Evolutionary conservation across 1,140 invertebrate genomes (phyloP).

Genomic region (Drosophila mauritiana): DNA sequence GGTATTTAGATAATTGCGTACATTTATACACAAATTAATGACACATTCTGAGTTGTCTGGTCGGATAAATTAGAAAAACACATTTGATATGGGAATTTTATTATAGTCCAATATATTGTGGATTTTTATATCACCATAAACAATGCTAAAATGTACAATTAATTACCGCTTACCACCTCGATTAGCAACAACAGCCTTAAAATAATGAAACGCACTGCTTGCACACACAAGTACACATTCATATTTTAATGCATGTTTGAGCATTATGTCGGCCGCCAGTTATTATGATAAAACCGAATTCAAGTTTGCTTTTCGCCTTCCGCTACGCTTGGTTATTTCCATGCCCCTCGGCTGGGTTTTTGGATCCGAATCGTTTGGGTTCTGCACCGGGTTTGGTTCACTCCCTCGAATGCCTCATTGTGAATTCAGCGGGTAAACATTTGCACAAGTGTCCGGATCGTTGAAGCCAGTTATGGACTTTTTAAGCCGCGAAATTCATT

Average conservation of each 20-base stretch:
- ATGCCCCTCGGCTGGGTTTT: slow-evolving; percentile 34
- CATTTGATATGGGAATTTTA: neutral
- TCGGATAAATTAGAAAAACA: neutral
- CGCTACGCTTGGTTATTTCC: slow-evolving; percentile 58
- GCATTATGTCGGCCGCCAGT: slow-evolving; percentile 46
- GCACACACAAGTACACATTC: slow-evolving; percentile 16
- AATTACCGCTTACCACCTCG: neutral
- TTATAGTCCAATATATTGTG: neutral
- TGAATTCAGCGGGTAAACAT: slow-evolving; percentile 81
- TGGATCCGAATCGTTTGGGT: slow-evolving; percentile 17
- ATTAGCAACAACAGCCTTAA: neutral
- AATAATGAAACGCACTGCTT: slow-evolving; percentile 2
- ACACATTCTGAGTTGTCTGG: too few relatives aligned
- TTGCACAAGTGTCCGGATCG: slow-evolving; percentile 71
- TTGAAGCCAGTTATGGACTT: slow-evolving; percentile 30
- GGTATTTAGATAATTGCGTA: neutral
- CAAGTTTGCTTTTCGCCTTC: slow-evolving; percentile 67
- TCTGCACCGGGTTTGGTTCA: slow-evolving; percentile 21
- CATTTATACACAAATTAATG: too few relatives aligned
- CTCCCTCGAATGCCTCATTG: slow-evolving; percentile 60
- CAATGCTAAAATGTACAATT: neutral
- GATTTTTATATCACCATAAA: neutral
- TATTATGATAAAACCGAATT: slow-evolving; percentile 65
- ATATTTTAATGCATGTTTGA: slow-evolving; percentile 42
- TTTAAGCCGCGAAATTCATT: slow-evolving; percentile 19